Evolutionary conservation across 2,797 vertebrate species (phyloP).

Genomic region (Cygnus olor): DNA sequence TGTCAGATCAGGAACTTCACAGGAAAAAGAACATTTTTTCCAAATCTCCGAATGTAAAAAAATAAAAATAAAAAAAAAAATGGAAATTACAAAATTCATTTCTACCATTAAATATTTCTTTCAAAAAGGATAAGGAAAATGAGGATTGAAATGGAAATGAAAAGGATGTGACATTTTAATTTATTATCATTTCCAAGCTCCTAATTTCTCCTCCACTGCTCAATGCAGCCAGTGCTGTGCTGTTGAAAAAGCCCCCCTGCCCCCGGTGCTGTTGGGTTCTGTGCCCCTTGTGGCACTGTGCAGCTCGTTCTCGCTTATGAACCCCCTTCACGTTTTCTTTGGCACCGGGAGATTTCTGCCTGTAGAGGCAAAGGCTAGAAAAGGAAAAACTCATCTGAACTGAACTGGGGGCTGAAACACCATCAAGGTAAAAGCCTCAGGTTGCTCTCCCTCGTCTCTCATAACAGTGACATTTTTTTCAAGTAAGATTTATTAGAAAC

Average conservation of each 20-base stretch:
- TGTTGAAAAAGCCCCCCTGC: neutral
- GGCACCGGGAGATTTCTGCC: neutral
- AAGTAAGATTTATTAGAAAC: neutral
- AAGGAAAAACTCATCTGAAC: too few relatives aligned
- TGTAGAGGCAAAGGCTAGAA: fast-evolving
- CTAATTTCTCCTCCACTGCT: neutral
- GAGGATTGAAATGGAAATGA: neutral
- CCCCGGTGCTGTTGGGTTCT: neutral
- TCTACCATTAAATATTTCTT: neutral
- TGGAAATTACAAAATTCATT: neutral
- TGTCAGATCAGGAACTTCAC: neutral
- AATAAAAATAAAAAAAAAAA: neutral
- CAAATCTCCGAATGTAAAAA: neutral
- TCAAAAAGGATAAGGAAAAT: neutral
- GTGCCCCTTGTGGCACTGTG: fast-evolving
- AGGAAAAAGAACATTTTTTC: neutral
- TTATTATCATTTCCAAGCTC: neutral
- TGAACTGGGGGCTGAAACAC: neutral
- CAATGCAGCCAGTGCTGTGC: too few relatives aligned
- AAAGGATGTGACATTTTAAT: neutral
- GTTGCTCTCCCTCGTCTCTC: neutral
- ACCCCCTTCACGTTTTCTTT: fast-evolving
- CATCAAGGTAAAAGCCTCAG: neutral
- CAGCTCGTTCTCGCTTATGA: fast-evolving
- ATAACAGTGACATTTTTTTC: too few relatives aligned